Evolutionary conservation across 2,113 vertebrate species (phyloP).

Genomic region (Platysternon megacephalum): DNA sequence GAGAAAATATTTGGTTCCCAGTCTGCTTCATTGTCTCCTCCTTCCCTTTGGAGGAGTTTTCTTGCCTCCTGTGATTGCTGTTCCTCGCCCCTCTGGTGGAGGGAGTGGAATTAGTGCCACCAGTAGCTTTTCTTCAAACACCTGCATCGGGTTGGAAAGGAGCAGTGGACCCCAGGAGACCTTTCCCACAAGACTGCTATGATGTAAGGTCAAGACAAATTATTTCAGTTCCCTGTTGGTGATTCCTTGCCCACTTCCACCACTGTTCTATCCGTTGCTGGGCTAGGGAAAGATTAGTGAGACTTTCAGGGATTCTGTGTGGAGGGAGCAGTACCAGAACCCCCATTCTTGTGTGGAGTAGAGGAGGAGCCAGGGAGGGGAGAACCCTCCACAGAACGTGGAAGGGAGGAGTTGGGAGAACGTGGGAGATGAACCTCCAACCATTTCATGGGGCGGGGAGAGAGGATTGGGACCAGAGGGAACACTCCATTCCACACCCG

Average conservation of each 20-base stretch:
- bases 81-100: background rate
- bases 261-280: background rate
- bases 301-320: background rate
- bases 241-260: background rate
- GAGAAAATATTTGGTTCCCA: background rate
- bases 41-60: background rate
- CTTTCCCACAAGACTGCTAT: background rate
- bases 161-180: background rate
- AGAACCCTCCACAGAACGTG: accelerated
- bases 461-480: background rate
- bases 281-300: background rate
- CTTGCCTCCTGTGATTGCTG: background rate
- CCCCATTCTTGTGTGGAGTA: background rate
- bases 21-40: background rate
- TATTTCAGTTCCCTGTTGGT: background rate
- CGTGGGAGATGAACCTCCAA: background rate
- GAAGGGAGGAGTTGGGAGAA: background rate
- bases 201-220: background rate
- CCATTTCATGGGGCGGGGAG: background rate
- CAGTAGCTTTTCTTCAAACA: background rate
- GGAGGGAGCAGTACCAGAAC: background rate
- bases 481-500: background rate
- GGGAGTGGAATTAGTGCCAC: background rate
- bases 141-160: background rate
- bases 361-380: background rate